Conservation (phyloP, 2,797 vertebrate genomes). For the Ammospiza maritima region DNA sequence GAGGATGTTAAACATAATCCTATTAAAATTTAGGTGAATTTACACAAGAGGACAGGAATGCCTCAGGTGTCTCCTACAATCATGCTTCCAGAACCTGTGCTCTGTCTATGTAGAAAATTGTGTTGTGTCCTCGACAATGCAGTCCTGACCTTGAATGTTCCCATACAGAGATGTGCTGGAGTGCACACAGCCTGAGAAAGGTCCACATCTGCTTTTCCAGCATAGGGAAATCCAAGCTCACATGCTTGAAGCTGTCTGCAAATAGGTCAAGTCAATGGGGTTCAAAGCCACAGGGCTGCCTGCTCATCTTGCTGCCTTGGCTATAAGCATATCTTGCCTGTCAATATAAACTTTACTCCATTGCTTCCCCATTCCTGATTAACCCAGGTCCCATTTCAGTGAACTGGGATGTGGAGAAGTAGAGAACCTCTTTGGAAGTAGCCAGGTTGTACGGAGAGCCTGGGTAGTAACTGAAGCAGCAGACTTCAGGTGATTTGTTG, state of each 20-base stretch:
- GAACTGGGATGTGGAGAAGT: not conserved
- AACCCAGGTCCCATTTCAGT: not conserved
- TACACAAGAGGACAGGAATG: not conserved
- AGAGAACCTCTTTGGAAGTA: not conserved
- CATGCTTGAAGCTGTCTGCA: not conserved
- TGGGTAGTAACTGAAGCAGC: not conserved
- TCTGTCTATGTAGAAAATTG: not conserved
- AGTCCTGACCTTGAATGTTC: not conserved
- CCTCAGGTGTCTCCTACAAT: not conserved
- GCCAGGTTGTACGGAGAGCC: not conserved
- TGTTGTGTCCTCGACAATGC: not conserved
- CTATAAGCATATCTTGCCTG: not conserved
- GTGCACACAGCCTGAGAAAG: not conserved
- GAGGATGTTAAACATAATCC: not conserved
- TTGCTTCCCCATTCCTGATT: not conserved
- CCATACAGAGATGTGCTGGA: not conserved
- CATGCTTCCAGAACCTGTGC: not conserved
- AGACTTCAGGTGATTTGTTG: not conserved
- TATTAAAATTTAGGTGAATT: not conserved
- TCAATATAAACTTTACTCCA: not conserved
- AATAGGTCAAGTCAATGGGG: not conserved
- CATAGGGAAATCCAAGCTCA: not conserved
- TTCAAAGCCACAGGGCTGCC: not conserved
- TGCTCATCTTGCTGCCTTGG: fast-evolving
- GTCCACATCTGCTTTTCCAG: not conserved